Evolutionary conservation across 2,888 invertebrate species (phyloP).

Genomic region (Ditylenchus weischeri): DNA sequence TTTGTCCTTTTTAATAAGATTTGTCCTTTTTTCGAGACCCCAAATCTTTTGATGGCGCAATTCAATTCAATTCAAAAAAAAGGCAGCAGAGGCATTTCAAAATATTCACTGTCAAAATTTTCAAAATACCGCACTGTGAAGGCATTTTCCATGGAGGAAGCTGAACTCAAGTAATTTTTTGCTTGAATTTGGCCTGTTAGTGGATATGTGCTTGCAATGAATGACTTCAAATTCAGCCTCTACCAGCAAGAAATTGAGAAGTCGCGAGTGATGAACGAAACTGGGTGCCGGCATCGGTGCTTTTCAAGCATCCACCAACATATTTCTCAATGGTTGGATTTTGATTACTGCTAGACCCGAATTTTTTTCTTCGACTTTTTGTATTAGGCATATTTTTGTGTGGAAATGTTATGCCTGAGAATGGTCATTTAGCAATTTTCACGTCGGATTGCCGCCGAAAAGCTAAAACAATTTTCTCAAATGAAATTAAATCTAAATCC

Average conservation of each 20-base stretch:
- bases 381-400: conserved; percentile 66
- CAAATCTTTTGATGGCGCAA: too few relatives aligned
- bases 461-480: too few relatives aligned
- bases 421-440: too few relatives aligned
- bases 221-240: conserved; percentile 53
- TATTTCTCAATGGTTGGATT: conserved; percentile 63
- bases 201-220: conserved; percentile 11
- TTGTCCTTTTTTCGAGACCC: too few relatives aligned
- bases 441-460: too few relatives aligned
- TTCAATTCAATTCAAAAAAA: too few relatives aligned
- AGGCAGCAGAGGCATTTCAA: conserved; percentile 85
- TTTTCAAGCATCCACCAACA: conserved; percentile 69
- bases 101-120: too few relatives aligned
- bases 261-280: conserved; percentile 72
- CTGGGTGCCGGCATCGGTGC: conserved; percentile 85
- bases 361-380: too few relatives aligned
- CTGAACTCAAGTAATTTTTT: conserved; percentile 73
- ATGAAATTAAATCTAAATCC: not conserved
- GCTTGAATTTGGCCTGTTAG: not conserved
- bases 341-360: conserved; percentile 15
- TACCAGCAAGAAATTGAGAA: conserved; percentile 71
- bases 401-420: too few relatives aligned
- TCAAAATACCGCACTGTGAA: conserved; percentile 91
- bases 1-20: too few relatives aligned
- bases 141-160: conserved; percentile 86